These are phyloP conservation scores for Halictus ligatus DNA, from an alignment of 2,888 invertebrate species.

Conservation along the genomic window DNA sequence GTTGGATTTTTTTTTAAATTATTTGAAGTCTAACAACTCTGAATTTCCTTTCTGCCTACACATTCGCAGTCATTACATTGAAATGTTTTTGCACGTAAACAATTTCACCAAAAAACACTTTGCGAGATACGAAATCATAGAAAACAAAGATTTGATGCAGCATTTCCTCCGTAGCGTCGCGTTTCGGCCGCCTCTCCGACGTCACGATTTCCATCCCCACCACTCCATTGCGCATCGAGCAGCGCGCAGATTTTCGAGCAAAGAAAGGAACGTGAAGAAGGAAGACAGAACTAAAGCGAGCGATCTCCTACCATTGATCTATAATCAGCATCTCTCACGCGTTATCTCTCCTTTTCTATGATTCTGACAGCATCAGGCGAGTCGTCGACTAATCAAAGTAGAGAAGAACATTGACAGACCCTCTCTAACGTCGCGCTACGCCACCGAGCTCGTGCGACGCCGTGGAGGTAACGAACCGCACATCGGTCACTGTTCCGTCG, in stretches of 20 bases:
- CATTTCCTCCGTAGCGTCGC: background rate
- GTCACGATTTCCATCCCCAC: background rate
- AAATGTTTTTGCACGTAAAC: background rate
- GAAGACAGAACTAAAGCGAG: background rate
- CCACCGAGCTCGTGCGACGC: background rate
- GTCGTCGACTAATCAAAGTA: background rate
- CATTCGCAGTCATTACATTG: background rate
- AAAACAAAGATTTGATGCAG: background rate
- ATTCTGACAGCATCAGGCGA: background rate
- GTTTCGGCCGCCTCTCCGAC: background rate
- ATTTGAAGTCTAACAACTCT: constrained; percentile 16
- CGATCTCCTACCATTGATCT: background rate
- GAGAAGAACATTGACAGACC: background rate
- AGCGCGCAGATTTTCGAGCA: background rate
- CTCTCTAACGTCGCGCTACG: background rate
- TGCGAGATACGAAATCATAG: constrained; percentile 17
- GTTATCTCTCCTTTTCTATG: background rate
- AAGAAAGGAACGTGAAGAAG: background rate
- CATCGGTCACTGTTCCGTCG: constrained; percentile 53
- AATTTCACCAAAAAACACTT: background rate
- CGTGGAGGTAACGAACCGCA: background rate
- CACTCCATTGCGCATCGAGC: background rate
- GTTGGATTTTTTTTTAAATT: constrained; percentile 9
- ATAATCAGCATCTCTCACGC: background rate
- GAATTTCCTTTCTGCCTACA: background rate